Evolutionary conservation across 2,113 vertebrate genomes (phyloP), one percentile per base, ranked within the genome.

Genomic region (Petrocephalus zakoni): DNA sequence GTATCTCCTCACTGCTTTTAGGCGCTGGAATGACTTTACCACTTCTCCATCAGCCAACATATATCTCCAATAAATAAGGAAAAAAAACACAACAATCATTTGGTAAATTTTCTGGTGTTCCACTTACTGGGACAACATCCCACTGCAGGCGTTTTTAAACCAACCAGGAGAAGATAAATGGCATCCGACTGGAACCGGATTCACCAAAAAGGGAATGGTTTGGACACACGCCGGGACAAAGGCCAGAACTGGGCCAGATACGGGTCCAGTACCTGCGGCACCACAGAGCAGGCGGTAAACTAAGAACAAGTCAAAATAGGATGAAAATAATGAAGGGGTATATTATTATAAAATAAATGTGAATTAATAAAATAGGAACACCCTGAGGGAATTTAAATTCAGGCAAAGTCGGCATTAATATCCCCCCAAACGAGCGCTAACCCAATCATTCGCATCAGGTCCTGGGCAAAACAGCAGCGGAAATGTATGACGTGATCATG

Each of bases 191-290:
- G 58, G 29, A 21, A 37, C 47, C 22, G 81, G 64, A 51, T 85
- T 68, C 56, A 21, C 56, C 22, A 53, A 86, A 53, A 78, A 52
- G 78, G 51, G 88, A 85, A 34, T 49, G 68, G 58, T 89, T 75
- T 47, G 22, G 25, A 88, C 19, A 29, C 8, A 10, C 19, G 2
- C 13, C 46, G 3, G 22, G 42, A n/a, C n/a, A 64, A 51, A 56
- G 78, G 29, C 37, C 25, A 7, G n/a, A 21, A 29, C 1, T 5
- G 19, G 29, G 13, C 25, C 53, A 42, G 6, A 29, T 52, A 56
- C 1, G 5, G 10, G 81, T 84, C 46, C 15, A 7, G 10, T 29
- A 37, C 29, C 1, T 29, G 34, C 0, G 10, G n/a, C 8, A 46
- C 37, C n/a, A 29, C 61, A 4, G n/a, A 29, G 61, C 61, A 68